phyloP scores from a whole-genome alignment of 2,113 vertebrate species.

The Morphnarchus princeps region DNA sequence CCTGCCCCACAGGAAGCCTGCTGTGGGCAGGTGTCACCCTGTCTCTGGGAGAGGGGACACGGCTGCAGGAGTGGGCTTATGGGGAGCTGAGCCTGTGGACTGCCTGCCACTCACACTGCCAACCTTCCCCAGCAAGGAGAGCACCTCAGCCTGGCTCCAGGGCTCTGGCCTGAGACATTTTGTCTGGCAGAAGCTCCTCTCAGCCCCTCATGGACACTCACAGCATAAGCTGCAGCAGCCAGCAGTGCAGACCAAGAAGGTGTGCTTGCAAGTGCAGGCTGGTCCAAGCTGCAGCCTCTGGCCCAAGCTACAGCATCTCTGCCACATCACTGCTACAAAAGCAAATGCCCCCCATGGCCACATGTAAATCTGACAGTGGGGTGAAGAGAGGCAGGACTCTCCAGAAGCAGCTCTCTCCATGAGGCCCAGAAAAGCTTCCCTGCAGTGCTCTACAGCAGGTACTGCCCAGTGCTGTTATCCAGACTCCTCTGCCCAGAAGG shows the following conservation, averaged over 20 bases:
- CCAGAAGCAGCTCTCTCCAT: not conserved
- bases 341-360: fast-evolving
- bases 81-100: not conserved
- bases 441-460: fast-evolving
- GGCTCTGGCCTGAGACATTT: not conserved
- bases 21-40: not conserved
- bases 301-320: not conserved
- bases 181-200: not conserved
- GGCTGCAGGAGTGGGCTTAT: not conserved
- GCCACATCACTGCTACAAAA: not conserved
- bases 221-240: not conserved
- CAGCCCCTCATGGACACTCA: not conserved
- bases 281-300: not conserved
- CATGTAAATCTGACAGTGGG: not conserved
- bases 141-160: not conserved
- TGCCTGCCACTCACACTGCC: not conserved
- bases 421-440: not conserved
- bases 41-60: not conserved
- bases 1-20: not conserved
- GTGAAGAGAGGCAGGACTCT: not conserved
- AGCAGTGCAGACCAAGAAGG: not conserved
- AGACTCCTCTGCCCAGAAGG: not conserved
- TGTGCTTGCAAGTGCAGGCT: too few species aligned
- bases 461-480: not conserved
- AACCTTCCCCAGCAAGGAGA: not conserved